Percentiles rank a stretch among this genome's conserved stretches.
phyloP scores from a whole-genome alignment of 2,797 vertebrate genomes.

The Yasuhikotakia modesta region DNA sequence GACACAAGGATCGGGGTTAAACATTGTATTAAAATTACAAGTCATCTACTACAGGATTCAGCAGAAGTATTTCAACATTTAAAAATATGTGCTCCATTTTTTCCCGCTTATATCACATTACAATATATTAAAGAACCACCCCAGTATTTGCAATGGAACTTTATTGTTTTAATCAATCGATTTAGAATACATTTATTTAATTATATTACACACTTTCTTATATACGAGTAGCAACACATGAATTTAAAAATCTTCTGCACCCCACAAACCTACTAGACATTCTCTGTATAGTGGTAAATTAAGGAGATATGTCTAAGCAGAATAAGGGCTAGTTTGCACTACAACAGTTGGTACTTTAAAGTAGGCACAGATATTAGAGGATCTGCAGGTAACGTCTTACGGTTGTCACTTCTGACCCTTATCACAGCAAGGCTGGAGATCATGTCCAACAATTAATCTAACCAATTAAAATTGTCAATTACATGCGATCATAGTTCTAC shows the following conservation, averaged over 20 bases:
- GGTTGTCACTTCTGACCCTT: background rate
- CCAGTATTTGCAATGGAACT: background rate
- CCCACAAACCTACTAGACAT: slow-evolving; percentile 4
- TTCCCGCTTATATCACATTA: background rate
- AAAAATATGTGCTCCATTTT: background rate
- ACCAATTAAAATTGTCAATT: background rate
- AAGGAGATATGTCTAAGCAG: slow-evolving; percentile 5
- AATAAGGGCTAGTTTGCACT: background rate
- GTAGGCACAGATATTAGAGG: slow-evolving; percentile 13
- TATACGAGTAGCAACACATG: background rate
- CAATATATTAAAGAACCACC: background rate
- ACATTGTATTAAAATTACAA: no score
- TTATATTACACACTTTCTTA: background rate
- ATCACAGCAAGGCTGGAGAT: background rate
- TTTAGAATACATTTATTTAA: slow-evolving; percentile 2
- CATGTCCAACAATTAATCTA: background rate
- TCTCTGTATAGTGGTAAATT: slow-evolving; percentile 7
- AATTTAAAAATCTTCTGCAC: background rate
- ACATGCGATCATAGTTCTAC: background rate
- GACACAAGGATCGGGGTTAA: no score
- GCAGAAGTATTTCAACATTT: no score
- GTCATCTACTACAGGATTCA: no score
- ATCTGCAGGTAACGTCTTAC: background rate
- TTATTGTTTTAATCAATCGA: slow-evolving; percentile 11
- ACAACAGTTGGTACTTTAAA: background rate